Base-by-base conservation (phyloP, 2,888 invertebrate genomes). In the Ceraclea dissimilis region DNA sequence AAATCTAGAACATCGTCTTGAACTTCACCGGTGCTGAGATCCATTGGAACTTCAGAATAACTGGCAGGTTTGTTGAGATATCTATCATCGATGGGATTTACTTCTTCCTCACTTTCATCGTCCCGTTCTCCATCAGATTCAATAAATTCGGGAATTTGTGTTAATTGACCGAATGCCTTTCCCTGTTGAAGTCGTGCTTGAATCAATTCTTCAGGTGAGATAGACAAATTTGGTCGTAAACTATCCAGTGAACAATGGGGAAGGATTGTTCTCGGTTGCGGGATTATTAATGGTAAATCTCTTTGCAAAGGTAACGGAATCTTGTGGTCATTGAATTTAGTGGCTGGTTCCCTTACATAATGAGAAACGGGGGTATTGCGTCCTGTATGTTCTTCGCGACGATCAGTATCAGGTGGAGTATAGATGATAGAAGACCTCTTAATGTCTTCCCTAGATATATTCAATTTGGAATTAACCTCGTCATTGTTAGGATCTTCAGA, bases 401-500 rank as follows among this genome's bases (percentile, higher is more conserved):
- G 71, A 57, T 78, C 79, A 43, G 66, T 66, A 60, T 80, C 80
- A 21, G 79, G 78, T 21, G 79, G 77, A 1, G 79, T 77, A 46
- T 76, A 77, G 66, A 79, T 80, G 44, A 79, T 70, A 10, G 79
- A 71, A 10, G 80, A 73, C 63, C 83, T 75, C 62, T 80, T 81
- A 0, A 77, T 75, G 62, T 81, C 80, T 58, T 79, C 80, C 46
- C 78, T 69, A 44, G 74, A 71, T 6, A 76, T 67, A 22, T 66
- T 64, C 21, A 76, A 68, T 69, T 82, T 82, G 2, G 75, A 71
- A 63, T 77, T 82, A 0, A 82, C 74, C 64, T 88, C 86, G 62
- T 89, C 88, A 65, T 87, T 87, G 50, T 86, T 86, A 0, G 89
- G 87, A 67, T 91, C 90, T 73, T 90, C 90, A 1, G 87, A 88